Percentiles rank a stretch among this genome's conserved stretches.
Evolutionary conservation across 2,113 vertebrate genomes (phyloP).

Genomic region (Entomyzon cyanotis): DNA sequence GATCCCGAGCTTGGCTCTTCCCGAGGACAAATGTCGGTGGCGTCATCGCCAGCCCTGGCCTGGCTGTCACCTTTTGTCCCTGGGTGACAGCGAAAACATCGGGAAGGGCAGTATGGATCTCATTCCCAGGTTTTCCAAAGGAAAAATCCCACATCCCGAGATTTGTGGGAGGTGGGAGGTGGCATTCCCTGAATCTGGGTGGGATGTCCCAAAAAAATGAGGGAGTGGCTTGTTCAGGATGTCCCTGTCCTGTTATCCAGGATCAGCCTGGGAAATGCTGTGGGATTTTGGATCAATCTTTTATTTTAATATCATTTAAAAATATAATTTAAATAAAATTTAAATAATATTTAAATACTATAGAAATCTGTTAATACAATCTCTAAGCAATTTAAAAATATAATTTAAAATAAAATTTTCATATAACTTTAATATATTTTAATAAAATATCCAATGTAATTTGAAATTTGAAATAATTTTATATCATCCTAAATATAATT

Average conservation of each 20-base stretch:
- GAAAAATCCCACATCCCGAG: fast-evolving
- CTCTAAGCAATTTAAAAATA: too few species aligned
- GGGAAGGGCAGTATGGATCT: fast-evolving
- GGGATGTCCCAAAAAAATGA: background rate
- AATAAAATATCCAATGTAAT: too few species aligned
- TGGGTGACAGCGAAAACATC: background rate
- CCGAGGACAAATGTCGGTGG: background rate
- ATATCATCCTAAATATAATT: too few species aligned
- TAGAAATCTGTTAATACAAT: too few species aligned
- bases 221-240: background rate
- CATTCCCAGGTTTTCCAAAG: background rate
- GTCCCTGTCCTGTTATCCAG: background rate
- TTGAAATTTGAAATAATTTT: too few species aligned
- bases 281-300: background rate
- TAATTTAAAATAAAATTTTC: too few species aligned
- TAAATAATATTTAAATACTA: background rate
- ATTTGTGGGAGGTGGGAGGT: fast-evolving
- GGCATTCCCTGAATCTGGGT: fast-evolving
- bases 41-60: background rate
- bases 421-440: too few species aligned
- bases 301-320: background rate
- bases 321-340: background rate
- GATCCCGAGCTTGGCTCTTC: background rate
- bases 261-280: too few species aligned
- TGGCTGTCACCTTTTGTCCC: background rate